Conservation (phyloP, 2,113 vertebrate genomes). For the Buteo buteo region DNA sequence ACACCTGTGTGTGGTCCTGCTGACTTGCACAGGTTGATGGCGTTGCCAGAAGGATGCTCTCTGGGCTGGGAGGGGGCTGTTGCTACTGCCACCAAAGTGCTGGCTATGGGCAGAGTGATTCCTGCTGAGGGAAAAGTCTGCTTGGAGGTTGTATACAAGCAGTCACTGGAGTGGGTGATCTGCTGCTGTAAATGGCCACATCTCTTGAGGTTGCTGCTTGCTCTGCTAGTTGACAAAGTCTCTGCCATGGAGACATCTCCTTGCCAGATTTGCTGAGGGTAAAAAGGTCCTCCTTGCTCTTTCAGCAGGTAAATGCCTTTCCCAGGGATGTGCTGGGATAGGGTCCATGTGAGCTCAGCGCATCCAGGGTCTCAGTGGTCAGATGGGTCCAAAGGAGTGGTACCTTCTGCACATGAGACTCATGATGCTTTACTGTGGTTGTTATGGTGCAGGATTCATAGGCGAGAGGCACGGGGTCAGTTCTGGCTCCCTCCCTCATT, state of each 20-base stretch:
- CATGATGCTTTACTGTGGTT: neutral
- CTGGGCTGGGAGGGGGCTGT: neutral
- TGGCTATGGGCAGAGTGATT: neutral
- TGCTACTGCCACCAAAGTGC: neutral
- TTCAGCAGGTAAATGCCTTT: neutral
- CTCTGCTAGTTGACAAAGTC: neutral
- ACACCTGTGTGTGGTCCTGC: neutral
- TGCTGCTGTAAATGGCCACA: neutral
- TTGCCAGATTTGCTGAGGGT: neutral
- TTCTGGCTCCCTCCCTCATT: neutral
- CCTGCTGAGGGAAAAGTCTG: neutral
- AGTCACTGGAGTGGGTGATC: neutral
- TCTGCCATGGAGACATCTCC: neutral
- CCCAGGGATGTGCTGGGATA: neutral
- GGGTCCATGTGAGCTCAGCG: neutral
- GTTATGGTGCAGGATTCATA: neutral
- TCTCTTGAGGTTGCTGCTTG: neutral
- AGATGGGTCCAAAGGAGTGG: neutral
- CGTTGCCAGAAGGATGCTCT: neutral
- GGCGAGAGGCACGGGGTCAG: accelerated
- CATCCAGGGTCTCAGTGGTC: neutral
- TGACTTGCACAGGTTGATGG: neutral
- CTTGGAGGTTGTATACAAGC: neutral
- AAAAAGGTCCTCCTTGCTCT: accelerated
- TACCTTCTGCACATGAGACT: neutral